A percentile compares a stretch with the other conserved stretches of the same genome.
These are phyloP conservation scores for Clarias gariepinus DNA, from an alignment of 2,113 vertebrate species.

Conservation along the genomic window DNA sequence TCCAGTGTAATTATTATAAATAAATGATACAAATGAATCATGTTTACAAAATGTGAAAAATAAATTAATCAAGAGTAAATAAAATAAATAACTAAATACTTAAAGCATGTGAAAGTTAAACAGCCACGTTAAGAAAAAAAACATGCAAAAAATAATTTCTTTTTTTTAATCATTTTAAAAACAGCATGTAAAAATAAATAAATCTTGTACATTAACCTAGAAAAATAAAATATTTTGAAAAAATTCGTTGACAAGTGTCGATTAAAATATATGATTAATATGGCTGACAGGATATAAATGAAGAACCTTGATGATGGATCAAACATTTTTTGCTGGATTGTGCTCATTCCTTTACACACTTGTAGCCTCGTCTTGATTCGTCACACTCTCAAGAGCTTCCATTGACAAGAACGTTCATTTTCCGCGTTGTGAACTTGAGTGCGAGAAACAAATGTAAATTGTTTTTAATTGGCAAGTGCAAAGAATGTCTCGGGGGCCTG, in stretches of 20 bases:
- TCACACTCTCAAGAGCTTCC: slow-evolving; percentile 28
- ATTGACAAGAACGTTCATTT: slow-evolving; percentile 30
- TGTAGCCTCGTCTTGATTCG: slow-evolving; percentile 26
- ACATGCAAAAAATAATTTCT: too few relatives aligned
- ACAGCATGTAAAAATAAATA: not conserved
- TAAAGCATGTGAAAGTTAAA: too few relatives aligned
- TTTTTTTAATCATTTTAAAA: not conserved
- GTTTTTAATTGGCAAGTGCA: slow-evolving; percentile 55
- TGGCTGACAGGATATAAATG: not conserved
- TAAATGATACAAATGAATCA: too few relatives aligned
- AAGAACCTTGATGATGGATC: not conserved
- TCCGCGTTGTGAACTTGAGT: slow-evolving; percentile 37
- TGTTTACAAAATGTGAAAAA: too few relatives aligned
- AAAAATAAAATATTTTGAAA: too few relatives aligned
- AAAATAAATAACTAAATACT: too few relatives aligned
- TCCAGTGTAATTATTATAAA: too few relatives aligned
- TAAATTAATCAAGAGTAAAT: too few relatives aligned
- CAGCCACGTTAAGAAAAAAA: too few relatives aligned
- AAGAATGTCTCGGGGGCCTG: slow-evolving; percentile 40
- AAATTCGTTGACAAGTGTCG: not conserved
- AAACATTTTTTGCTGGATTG: slow-evolving; percentile 11
- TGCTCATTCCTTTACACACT: slow-evolving; percentile 20
- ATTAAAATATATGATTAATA: not conserved
- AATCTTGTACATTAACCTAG: too few relatives aligned
- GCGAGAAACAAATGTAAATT: slow-evolving; percentile 46